phyloP scores from a whole-genome alignment of 2,113 vertebrate species.

The Hippolais icterina region DNA sequence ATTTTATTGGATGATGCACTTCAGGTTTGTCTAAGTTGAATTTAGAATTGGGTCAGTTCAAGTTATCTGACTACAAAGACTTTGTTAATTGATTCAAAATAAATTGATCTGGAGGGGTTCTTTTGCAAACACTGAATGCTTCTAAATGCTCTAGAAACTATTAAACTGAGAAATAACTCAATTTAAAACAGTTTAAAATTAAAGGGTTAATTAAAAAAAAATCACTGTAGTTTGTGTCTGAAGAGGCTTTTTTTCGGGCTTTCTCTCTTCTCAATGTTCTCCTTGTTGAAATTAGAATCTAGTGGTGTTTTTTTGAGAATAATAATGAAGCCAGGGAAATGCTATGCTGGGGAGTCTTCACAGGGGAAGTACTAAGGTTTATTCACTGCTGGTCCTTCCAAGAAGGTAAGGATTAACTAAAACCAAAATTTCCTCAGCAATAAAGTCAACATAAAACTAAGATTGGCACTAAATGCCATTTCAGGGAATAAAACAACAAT shows the following conservation, averaged over 20 bases:
- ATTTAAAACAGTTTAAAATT: background rate
- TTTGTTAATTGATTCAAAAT: background rate
- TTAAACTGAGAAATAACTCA: background rate
- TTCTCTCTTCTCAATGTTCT: background rate
- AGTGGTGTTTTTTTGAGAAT: background rate
- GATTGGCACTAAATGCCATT: background rate
- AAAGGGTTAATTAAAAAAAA: background rate
- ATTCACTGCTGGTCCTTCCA: background rate
- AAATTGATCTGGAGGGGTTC: background rate
- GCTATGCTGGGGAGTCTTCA: background rate
- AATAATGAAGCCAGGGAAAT: background rate
- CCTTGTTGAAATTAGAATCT: background rate
- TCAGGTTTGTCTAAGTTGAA: background rate
- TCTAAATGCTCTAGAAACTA: background rate
- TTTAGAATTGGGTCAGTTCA: background rate
- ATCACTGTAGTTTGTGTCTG: background rate
- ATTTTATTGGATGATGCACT: background rate
- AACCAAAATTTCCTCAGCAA: background rate
- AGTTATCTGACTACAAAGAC: background rate
- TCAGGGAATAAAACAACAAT: background rate
- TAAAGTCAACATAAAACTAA: background rate
- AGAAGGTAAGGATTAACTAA: background rate
- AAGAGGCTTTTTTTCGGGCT: background rate
- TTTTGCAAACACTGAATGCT: background rate
- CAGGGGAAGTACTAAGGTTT: background rate